These are phyloP conservation scores for Sinocyclocheilus grahami DNA, from an alignment of 2,113 vertebrate species.

Conservation along the genomic window DNA sequence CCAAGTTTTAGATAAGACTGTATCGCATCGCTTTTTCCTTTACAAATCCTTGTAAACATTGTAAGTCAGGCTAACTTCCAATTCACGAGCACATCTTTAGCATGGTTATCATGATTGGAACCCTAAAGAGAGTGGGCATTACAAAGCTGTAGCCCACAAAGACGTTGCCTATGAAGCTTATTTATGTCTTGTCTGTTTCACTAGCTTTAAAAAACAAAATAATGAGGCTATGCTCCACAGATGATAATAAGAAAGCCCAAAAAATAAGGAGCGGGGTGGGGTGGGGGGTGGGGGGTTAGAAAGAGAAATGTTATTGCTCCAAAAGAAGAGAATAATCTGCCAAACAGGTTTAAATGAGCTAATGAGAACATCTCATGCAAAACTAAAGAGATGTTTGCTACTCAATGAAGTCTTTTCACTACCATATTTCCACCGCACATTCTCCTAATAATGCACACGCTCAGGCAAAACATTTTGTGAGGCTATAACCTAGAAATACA, in stretches of 20 bases:
- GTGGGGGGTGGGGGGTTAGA: no score
- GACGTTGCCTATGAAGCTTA: constrained; percentile 60
- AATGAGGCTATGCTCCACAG: constrained; percentile 61
- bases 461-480: constrained; percentile 44
- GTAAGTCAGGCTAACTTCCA: no score
- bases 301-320: constrained; percentile 55
- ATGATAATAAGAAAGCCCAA: constrained; percentile 53
- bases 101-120: constrained; percentile 61
- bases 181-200: constrained; percentile 68
- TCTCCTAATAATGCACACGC: constrained; percentile 39
- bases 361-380: constrained; percentile 61
- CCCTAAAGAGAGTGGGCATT: constrained; percentile 59
- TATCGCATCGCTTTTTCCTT: background rate
- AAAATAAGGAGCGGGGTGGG: constrained; percentile 13
- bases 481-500: constrained; percentile 52
- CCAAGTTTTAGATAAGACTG: constrained; percentile 2
- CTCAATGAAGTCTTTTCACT: constrained; percentile 48
- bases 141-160: constrained; percentile 53
- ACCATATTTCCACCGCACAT: constrained; percentile 38
- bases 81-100: constrained; percentile 44
- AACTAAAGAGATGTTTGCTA: constrained; percentile 59
- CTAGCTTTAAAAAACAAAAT: constrained; percentile 67
- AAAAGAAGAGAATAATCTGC: constrained; percentile 56
- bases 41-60: background rate
- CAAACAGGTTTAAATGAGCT: constrained; percentile 58